These are phyloP conservation scores for Notiomystis cincta DNA, from an alignment of 2,113 vertebrate genomes.

Conservation along the genomic window DNA sequence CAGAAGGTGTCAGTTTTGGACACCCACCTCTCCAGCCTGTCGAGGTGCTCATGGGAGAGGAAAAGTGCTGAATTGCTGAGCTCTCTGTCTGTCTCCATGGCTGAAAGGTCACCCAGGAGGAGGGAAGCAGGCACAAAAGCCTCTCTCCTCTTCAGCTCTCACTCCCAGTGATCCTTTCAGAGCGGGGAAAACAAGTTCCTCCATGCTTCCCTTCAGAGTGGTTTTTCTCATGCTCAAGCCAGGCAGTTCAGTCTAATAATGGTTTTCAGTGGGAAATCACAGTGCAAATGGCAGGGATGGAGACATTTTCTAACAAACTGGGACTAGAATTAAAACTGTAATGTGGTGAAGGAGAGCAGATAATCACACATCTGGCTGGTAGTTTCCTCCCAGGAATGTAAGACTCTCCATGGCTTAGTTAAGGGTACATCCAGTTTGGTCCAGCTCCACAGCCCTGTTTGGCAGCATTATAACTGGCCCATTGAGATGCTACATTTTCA, in stretches of 20 bases:
- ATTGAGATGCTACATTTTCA: background rate
- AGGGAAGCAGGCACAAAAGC: background rate
- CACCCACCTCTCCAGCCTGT: background rate
- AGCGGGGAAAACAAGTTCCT: background rate
- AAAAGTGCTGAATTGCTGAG: rapidly evolving
- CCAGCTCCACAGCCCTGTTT: background rate
- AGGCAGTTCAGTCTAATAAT: background rate
- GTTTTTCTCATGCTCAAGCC: rapidly evolving
- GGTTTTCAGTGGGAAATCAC: background rate
- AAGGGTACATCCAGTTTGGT: background rate
- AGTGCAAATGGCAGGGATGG: background rate
- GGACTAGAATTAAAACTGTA: background rate
- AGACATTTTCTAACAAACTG: background rate
- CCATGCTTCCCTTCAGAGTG: background rate
- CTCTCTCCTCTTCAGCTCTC: background rate
- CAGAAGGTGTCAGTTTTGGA: background rate
- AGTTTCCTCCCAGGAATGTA: background rate
- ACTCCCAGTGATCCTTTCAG: background rate
- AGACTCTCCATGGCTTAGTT: background rate
- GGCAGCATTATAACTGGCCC: background rate
- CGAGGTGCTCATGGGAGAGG: rapidly evolving
- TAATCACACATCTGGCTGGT: background rate
- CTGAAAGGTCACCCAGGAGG: background rate
- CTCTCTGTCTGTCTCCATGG: background rate
- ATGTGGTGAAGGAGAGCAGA: background rate